Conservation (phyloP, 2,888 invertebrate species). For the Prosapia bicincta region DNA sequence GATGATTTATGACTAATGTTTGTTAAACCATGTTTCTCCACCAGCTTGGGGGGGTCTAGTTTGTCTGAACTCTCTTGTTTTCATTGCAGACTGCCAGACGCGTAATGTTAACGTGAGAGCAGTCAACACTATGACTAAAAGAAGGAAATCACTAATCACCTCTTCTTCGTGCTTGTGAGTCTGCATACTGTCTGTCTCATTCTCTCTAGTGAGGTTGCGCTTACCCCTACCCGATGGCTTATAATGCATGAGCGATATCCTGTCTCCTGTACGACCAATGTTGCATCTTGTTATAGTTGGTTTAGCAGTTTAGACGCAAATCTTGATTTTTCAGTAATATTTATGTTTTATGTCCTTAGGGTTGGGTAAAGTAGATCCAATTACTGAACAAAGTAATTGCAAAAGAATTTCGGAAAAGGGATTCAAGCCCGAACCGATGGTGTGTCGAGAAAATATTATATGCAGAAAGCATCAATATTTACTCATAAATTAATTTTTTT, state of each 20-base stretch:
- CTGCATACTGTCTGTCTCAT: conserved; percentile 35
- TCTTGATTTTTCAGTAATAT: neutral
- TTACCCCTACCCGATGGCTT: conserved; percentile 27
- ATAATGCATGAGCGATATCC: conserved; percentile 22
- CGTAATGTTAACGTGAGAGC: conserved; percentile 71
- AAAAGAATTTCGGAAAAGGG: neutral
- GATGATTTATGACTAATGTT: no score
- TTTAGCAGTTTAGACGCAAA: neutral
- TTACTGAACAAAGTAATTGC: neutral
- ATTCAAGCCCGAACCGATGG: neutral
- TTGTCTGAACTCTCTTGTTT: conserved; percentile 58
- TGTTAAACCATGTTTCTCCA: neutral
- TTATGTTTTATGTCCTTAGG: neutral
- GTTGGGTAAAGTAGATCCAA: neutral
- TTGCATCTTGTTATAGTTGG: conserved; percentile 30
- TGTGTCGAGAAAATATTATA: neutral
- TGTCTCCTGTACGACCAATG: conserved; percentile 21
- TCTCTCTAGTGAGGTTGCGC: conserved; percentile 30
- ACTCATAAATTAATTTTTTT: no score
- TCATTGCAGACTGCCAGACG: conserved; percentile 73
- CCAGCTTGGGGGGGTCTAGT: neutral
- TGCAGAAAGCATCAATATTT: no score
- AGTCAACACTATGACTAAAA: conserved; percentile 57
- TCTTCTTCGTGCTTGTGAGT: conserved; percentile 67
- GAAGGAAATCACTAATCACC: conserved; percentile 56